Percentiles rank a stretch among this genome's conserved stretches.
These are phyloP conservation scores for Neomorphus geoffroyi DNA, from an alignment of 2,797 vertebrate species.

Conservation along the genomic window DNA sequence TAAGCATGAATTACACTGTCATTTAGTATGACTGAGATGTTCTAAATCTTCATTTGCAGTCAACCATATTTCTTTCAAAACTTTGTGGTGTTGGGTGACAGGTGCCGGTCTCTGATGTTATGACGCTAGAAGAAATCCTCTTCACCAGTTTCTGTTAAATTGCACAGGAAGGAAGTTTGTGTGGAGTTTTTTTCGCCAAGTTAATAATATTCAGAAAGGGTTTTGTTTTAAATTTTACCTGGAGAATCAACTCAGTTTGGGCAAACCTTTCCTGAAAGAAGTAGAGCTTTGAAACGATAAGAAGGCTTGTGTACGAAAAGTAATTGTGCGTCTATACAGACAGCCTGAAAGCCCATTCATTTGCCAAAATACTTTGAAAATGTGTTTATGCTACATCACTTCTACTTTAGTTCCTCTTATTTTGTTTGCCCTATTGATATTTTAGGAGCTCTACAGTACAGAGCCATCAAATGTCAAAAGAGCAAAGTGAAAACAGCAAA, in stretches of 20 bases:
- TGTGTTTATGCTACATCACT: background rate
- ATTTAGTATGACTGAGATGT: background rate
- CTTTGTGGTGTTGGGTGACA: background rate
- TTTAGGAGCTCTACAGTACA: background rate
- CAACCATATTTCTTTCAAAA: background rate
- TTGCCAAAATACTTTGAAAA: background rate
- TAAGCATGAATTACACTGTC: background rate
- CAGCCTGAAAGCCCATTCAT: background rate
- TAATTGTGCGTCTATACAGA: background rate
- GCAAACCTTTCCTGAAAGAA: background rate
- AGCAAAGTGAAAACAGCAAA: background rate
- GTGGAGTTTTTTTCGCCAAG: background rate
- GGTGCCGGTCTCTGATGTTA: background rate
- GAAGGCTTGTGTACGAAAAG: background rate
- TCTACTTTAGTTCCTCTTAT: background rate
- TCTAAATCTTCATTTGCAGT: background rate
- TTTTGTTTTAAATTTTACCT: background rate
- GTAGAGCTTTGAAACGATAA: background rate
- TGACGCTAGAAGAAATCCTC: background rate
- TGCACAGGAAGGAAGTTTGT: background rate
- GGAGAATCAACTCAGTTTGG: background rate
- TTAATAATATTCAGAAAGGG: background rate
- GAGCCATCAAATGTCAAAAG: background rate
- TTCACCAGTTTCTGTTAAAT: background rate
- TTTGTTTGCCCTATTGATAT: background rate